These are phyloP conservation scores for Falco novaeseelandiae DNA, from an alignment of 2,797 vertebrate genomes.

Conservation along the genomic window DNA sequence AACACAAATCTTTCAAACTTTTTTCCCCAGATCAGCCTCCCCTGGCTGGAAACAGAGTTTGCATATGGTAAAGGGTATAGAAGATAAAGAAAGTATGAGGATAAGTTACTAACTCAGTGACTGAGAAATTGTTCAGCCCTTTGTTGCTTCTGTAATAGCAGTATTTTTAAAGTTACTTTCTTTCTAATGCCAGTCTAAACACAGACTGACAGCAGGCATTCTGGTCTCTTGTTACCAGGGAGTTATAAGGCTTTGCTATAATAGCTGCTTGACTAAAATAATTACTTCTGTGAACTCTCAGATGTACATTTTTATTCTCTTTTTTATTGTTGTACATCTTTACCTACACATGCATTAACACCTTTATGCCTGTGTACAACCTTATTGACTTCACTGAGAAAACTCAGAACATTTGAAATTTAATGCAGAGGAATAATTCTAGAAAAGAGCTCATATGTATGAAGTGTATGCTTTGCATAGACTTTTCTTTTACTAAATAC, in stretches of 20 bases:
- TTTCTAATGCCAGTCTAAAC: background rate
- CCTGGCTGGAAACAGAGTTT: background rate
- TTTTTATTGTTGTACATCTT: background rate
- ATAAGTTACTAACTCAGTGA: background rate
- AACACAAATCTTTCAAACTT: rapidly evolving
- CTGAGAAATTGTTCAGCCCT: background rate
- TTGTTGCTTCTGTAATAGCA: background rate
- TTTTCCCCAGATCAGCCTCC: background rate
- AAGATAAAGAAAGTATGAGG: background rate
- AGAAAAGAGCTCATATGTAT: background rate
- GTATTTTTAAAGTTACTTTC: background rate
- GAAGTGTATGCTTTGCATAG: background rate
- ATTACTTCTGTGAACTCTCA: background rate
- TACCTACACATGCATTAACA: background rate
- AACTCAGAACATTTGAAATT: background rate
- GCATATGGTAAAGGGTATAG: background rate
- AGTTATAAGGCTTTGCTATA: background rate
- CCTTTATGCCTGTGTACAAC: background rate
- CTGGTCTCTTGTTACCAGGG: background rate
- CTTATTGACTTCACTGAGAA: background rate
- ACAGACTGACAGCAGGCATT: background rate
- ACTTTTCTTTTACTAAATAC: background rate
- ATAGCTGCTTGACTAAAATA: background rate
- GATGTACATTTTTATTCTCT: background rate
- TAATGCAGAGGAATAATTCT: background rate